These are phyloP conservation scores for Ctenochaetus hawaiiensis DNA, from an alignment of 2,797 vertebrate species.

Conservation along the genomic window DNA sequence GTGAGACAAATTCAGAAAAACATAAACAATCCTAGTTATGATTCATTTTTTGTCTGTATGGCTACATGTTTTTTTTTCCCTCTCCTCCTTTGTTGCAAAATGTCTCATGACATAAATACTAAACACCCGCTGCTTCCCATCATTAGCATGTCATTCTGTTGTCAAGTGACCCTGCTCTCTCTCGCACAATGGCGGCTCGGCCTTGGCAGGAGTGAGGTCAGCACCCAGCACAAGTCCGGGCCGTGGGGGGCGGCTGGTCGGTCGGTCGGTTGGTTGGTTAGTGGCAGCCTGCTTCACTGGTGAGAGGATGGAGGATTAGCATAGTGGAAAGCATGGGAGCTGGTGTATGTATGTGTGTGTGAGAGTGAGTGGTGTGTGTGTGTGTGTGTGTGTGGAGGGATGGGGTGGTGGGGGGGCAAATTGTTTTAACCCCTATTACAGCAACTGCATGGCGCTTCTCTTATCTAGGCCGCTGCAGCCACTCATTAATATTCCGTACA, in stretches of 20 bases:
- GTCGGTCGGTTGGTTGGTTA: slow-evolving; percentile 35
- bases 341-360: slow-evolving; percentile 21
- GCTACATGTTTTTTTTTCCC: slow-evolving; percentile 1
- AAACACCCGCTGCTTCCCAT: slow-evolving; percentile 49
- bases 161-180: slow-evolving; percentile 59
- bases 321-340: slow-evolving; percentile 48
- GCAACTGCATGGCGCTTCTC: slow-evolving; percentile 77
- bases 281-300: slow-evolving; percentile 61
- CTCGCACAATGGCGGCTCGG: slow-evolving; percentile 59
- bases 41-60: not conserved
- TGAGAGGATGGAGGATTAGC: slow-evolving; percentile 75
- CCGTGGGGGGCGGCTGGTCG: slow-evolving; percentile 37
- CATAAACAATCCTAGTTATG: too few relatives aligned
- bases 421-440: slow-evolving; percentile 89
- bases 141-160: slow-evolving; percentile 69
- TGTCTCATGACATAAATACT: slow-evolving; percentile 47
- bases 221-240: slow-evolving; percentile 58
- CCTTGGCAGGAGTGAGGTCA: slow-evolving; percentile 73
- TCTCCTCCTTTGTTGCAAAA: slow-evolving; percentile 10
- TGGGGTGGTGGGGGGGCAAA: slow-evolving; percentile 75
- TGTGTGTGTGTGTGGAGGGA: slow-evolving; percentile 26
- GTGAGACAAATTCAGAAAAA: slow-evolving; percentile 1
- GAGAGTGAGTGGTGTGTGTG: slow-evolving; percentile 20
- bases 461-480: slow-evolving; percentile 97
- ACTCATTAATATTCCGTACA: slow-evolving; percentile 99